Conservation (phyloP, 2,888 invertebrate species). For the Mythimna loreyi region DNA sequence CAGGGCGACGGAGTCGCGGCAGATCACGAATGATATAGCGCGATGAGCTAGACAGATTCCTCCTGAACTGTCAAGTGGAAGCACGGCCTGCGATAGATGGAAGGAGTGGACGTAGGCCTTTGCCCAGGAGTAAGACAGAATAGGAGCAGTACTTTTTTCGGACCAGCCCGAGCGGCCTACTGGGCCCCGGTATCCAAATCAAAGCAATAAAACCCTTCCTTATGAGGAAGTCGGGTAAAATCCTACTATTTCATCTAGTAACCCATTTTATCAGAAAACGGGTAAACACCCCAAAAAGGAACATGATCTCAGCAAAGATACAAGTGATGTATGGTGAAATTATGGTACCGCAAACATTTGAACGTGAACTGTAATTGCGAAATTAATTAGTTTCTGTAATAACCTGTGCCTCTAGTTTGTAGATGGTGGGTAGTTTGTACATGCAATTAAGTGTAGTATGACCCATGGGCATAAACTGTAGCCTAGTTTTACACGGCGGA, state of each 20-base stretch:
- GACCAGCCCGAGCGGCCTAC: too few relatives aligned
- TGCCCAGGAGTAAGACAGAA: too few relatives aligned
- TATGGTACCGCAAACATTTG: constrained; percentile 44
- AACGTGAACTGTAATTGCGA: constrained; percentile 47
- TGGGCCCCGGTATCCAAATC: too few relatives aligned
- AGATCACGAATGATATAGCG: too few relatives aligned
- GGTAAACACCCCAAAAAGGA: constrained; percentile 20
- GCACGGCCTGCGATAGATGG: too few relatives aligned
- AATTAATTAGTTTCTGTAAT: constrained; percentile 59
- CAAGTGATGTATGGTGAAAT: constrained; percentile 47
- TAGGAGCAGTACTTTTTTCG: too few relatives aligned
- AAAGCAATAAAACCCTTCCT: not conserved
- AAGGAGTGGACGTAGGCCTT: too few relatives aligned
- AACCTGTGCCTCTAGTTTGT: constrained; percentile 47
- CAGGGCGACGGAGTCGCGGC: too few relatives aligned
- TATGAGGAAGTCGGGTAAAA: too few relatives aligned
- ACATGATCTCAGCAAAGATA: constrained; percentile 39
- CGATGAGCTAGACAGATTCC: too few relatives aligned
- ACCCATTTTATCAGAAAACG: constrained; percentile 24
- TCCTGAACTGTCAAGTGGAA: too few relatives aligned
- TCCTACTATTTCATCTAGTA: not conserved
- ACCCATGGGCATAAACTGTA: constrained; percentile 27
- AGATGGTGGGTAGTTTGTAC: constrained; percentile 30
- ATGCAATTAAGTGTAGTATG: constrained; percentile 46
- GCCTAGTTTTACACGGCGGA: constrained; percentile 1